A percentile compares a stretch with the other conserved stretches of the same genome.
Evolutionary conservation across 2,888 invertebrate species (phyloP).

Genomic region (Patella depressa): DNA sequence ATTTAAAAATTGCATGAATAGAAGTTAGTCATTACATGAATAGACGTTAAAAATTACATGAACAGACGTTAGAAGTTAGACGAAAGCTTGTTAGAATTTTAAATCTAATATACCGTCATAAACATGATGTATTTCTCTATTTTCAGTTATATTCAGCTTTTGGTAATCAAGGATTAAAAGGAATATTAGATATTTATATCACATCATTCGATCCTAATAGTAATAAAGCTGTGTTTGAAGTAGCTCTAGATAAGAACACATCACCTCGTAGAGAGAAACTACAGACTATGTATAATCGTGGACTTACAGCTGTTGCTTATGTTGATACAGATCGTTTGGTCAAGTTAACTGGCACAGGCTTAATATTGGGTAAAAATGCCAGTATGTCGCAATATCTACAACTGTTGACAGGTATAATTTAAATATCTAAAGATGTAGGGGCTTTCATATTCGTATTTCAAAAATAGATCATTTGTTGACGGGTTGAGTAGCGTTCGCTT

Average conservation of each 20-base stretch:
- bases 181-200: slow-evolving; percentile 28
- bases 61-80: no score
- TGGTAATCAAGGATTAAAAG: slow-evolving; percentile 18
- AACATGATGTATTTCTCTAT: no score
- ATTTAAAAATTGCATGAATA: no score
- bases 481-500: no score
- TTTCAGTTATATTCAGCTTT: slow-evolving; percentile 27
- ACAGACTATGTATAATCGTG: slow-evolving; percentile 27
- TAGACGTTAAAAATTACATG: no score
- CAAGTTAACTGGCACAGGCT: slow-evolving; percentile 25
- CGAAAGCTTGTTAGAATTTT: no score
- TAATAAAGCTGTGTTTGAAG: slow-evolving; percentile 26
- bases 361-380: slow-evolving; percentile 28
- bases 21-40: no score
- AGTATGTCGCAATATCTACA: slow-evolving; percentile 23
- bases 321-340: slow-evolving; percentile 27
- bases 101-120: no score
- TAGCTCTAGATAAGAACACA: slow-evolving; percentile 26
- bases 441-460: no score
- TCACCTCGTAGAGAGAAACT: slow-evolving; percentile 26
- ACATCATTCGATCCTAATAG: slow-evolving; percentile 16
- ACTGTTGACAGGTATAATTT: slow-evolving; percentile 24
- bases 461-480: no score
- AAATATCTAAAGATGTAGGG: no score
- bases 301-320: slow-evolving; percentile 21